Conservation (phyloP, 2,113 vertebrate species). For the Lepidothrix coronata region DNA sequence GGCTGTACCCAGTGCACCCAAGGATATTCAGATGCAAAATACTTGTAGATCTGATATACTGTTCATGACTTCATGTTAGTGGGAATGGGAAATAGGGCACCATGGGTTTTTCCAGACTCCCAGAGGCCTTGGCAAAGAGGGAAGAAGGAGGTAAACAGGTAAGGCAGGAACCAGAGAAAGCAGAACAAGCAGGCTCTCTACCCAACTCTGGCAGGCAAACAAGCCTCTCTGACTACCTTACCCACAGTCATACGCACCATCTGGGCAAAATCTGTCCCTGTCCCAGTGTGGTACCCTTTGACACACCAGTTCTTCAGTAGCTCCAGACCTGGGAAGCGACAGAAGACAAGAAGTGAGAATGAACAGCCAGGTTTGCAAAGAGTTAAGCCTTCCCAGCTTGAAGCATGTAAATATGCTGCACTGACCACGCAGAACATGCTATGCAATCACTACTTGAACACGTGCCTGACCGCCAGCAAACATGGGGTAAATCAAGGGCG, state of each 20-base stretch:
- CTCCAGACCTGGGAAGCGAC: constrained; percentile 69
- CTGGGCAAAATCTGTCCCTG: constrained; percentile 54
- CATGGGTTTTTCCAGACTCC: neutral
- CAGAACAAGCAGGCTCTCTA: neutral
- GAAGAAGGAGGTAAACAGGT: neutral
- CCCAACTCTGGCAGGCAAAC: neutral
- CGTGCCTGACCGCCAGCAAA: neutral
- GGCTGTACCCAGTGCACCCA: neutral
- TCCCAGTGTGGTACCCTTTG: constrained; percentile 73
- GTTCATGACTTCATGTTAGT: neutral
- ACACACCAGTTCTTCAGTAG: constrained; percentile 78
- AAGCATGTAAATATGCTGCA: neutral
- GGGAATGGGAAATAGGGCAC: neutral
- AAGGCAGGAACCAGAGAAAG: neutral
- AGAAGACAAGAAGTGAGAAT: neutral
- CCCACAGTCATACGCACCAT: constrained; percentile 59
- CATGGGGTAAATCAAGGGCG: constrained; percentile 28
- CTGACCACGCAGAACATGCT: neutral
- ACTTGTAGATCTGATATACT: neutral
- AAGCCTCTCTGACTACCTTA: neutral
- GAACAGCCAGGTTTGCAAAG: neutral
- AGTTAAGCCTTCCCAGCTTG: neutral
- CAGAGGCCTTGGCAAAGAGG: neutral
- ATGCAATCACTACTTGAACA: neutral
- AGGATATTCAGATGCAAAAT: neutral